Evolutionary conservation across 2,888 invertebrate species (phyloP).

Genomic region (Aphidius colemani): DNA sequence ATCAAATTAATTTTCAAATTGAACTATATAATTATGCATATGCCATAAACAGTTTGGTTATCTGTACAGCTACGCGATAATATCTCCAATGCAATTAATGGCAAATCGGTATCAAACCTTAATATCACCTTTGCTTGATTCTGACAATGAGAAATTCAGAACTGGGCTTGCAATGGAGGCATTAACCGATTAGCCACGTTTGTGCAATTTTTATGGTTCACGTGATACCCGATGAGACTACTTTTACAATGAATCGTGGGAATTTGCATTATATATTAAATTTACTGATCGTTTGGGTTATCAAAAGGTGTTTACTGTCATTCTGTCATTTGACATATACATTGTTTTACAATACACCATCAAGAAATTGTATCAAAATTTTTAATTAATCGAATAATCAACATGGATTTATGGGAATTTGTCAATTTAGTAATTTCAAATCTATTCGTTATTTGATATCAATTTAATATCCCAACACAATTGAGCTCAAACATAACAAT

Average conservation of each 20-base stretch:
- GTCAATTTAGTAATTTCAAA: too few relatives aligned
- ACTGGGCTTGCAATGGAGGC: conserved; percentile 5
- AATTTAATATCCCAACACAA: too few relatives aligned
- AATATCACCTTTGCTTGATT: neutral
- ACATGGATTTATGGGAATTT: too few relatives aligned
- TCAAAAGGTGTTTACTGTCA: conserved; percentile 33
- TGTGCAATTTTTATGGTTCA: conserved; percentile 24
- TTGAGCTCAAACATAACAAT: too few relatives aligned
- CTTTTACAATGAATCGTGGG: conserved; percentile 19
- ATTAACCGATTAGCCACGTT: conserved; percentile 30
- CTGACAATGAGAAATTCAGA: neutral
- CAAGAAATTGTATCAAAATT: too few relatives aligned
- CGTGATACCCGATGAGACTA: conserved; percentile 13
- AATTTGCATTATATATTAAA: conserved; percentile 29
- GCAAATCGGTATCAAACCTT: conserved; percentile 33
- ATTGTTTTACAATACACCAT: too few relatives aligned
- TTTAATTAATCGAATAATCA: too few relatives aligned
- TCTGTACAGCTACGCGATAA: conserved; percentile 37
- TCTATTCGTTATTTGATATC: too few relatives aligned
- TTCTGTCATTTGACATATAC: too few relatives aligned
- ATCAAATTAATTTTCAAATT: too few relatives aligned
- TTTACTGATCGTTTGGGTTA: conserved; percentile 27
- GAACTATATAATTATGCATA: too few relatives aligned
- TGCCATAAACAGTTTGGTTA: too few relatives aligned
- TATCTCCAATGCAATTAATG: conserved; percentile 47